Evolutionary conservation across 2,797 vertebrate species (phyloP), one percentile per base, ranked within the genome.

Genomic region (Acipenser oxyrinchus): DNA sequence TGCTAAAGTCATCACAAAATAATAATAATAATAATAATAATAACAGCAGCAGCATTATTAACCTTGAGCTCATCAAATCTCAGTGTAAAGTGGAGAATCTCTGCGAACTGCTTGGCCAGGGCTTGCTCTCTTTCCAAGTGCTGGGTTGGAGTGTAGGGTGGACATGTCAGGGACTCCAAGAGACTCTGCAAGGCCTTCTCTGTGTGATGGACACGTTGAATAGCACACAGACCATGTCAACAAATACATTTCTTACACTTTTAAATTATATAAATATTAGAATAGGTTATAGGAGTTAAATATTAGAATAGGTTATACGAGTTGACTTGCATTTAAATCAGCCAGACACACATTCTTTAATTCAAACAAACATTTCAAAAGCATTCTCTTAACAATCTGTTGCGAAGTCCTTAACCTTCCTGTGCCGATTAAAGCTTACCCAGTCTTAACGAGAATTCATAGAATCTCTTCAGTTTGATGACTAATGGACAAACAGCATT

Each of bases 61-160:
- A 98, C 96, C 96, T 99, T 99, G 62, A 99, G 93, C 70, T 99
- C 96, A 75, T 99, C 96, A 6, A 99, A 99, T 74, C 95, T 94
- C 51, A 99, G 94, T 1, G 96, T 99, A 81, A 99, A 99, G 88
- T 99, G 96, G 18, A 99, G 87, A 79, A 99, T 99, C 84, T 99
- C 95, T 0, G 96, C 96, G 48, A 99, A 99, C 79, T 99, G 94
- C 79, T 99, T 99, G 0, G 96, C 96, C 63, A 98, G 82, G 1
- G 96, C 96, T 76, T 99, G 96, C 71, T 99, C 95, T 66, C 91
- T 88, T 85, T 99, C 96, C 85, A 99, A 87, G 77, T 99, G 96
- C 74, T 99, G 96, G 49, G 95, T 99, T 52, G 96, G 96, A 0
- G 95, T 96, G 63, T 91, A 93, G 1, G 94, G 93, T 0, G 96